These are phyloP conservation scores for Drosophila pseudotalamancana DNA, from an alignment of 2,888 invertebrate species.

Conservation along the genomic window DNA sequence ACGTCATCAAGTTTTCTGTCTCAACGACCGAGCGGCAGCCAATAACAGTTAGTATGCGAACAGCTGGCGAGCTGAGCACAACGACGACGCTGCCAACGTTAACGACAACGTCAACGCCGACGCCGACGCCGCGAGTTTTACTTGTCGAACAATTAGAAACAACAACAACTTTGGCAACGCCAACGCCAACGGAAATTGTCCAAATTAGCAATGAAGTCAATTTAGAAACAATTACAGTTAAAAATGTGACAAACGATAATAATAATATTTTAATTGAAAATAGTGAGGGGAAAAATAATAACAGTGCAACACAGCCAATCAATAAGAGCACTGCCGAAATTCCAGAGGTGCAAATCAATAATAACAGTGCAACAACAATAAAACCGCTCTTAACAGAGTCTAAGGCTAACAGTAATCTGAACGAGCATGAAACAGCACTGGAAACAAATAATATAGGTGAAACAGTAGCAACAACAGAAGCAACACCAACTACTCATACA, in stretches of 20 bases:
- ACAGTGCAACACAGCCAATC: conserved; percentile 25
- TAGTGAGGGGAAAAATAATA: conserved; percentile 29
- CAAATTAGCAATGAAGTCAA: conserved; percentile 80
- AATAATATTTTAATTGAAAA: conserved; percentile 44
- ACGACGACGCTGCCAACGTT: conserved; percentile 22
- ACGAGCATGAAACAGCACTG: conserved; percentile 73
- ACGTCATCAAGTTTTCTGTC: conserved; percentile 43
- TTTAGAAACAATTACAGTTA: conserved; percentile 60
- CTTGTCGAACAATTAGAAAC: conserved; percentile 44
- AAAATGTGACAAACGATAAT: conserved; percentile 41
- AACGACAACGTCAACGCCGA: conserved; percentile 17
- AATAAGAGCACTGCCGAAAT: conserved; percentile 26
- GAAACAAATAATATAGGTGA: conserved; percentile 81
- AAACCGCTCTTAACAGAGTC: conserved; percentile 46
- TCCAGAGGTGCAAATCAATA: conserved; percentile 27
- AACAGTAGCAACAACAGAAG: conserved; percentile 44
- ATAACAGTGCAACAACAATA: conserved; percentile 35
- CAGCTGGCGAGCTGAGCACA: conserved; percentile 68
- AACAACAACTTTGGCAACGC: conserved; percentile 42
- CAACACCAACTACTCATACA: conserved; percentile 16
- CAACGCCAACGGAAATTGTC: conserved; percentile 66
- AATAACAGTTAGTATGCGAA: conserved; percentile 75
- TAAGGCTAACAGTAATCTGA: conserved; percentile 40
- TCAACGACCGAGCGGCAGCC: conserved; percentile 36
- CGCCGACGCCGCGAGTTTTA: conserved; percentile 28